Base-by-base conservation (phyloP, 2,888 invertebrate genomes). In the Agonum fuliginosum region DNA sequence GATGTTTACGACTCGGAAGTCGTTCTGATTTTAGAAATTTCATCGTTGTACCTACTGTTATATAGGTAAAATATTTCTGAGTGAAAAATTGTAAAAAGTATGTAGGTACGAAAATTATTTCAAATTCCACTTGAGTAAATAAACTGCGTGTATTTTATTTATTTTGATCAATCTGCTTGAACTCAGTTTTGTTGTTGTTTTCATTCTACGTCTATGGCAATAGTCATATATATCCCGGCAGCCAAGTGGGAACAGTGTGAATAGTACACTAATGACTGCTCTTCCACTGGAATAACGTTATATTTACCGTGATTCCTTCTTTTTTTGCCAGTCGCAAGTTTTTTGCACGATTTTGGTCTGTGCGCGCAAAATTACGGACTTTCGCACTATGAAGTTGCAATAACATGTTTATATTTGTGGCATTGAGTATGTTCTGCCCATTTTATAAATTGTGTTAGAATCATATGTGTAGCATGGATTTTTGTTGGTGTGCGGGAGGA, bases 261-360 rank as follows among this genome's bases (percentile, higher is more conserved):
- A 65, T 65, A 37, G 65, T 19, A 17, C 34, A 30, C 37, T 65
- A 65, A 65, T 65, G 65, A 65, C 65, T 37, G 8, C 65, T 37
- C 37, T 65, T 65, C 65, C 65, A 65, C 65, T 65, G 65, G 65
- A 37, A 12, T 34, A 65, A 65, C 65, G 65, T 65, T 34, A 65
- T 65, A 65, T 65, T 65, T 65, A 19, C 65, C 30, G 65, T 65
- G 65, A 65, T 20, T 65, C 37, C 65, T 65, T 34, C 65, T 65
- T 54, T 65, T 62, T 65, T 5, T 37, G 17, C 58, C 4, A 6
- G 65, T 34, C 65, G 30, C 65, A 34, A 37, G 34, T 65, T 65
- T 65, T 37, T 30, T 37, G 65, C 65, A 34, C 30, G 65, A 27
- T 46, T 54, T 20, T 54, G 22, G 54, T 54, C 24, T 54, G 54